Conservation (phyloP, 2,797 vertebrate species). For the Xenopus petersii region DNA sequence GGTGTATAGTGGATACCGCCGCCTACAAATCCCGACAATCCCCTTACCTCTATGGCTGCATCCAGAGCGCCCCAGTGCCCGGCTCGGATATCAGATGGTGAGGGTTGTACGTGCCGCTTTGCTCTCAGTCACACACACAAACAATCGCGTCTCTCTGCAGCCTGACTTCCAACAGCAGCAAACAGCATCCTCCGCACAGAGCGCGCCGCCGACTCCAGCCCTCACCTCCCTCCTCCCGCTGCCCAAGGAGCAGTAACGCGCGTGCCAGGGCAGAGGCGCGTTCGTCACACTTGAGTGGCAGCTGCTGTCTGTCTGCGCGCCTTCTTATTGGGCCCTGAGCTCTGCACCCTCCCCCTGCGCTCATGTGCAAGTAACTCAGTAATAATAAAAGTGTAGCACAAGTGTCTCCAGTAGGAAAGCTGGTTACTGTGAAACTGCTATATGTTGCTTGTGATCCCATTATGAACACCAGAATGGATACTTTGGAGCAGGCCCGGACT, state of each 20-base stretch:
- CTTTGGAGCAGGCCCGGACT: too few relatives aligned
- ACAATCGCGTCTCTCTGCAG: constrained; percentile 24
- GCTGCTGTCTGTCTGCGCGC: background rate
- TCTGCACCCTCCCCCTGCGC: too few relatives aligned
- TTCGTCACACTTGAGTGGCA: background rate
- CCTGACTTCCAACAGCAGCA: constrained; percentile 4
- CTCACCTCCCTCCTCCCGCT: background rate
- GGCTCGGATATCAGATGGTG: constrained; percentile 1
- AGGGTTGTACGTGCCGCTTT: constrained; percentile 11
- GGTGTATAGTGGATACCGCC: background rate
- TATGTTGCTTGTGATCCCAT: too few relatives aligned
- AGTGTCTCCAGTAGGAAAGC: too few relatives aligned
- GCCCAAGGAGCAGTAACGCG: background rate
- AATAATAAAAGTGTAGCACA: too few relatives aligned
- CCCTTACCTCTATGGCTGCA: constrained; percentile 23
- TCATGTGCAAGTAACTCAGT: too few relatives aligned
- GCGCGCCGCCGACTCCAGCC: constrained; percentile 14
- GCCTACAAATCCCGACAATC: background rate
- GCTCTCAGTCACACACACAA: constrained; percentile 17
- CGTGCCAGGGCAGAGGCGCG: background rate
- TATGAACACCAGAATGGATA: too few relatives aligned
- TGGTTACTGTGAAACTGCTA: too few relatives aligned
- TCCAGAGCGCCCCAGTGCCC: too few relatives aligned
- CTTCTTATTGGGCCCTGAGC: too few relatives aligned
- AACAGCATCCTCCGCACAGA: constrained; percentile 28